Conservation (phyloP, 2,888 invertebrate genomes). For the Hydrotaea diabolus region DNA sequence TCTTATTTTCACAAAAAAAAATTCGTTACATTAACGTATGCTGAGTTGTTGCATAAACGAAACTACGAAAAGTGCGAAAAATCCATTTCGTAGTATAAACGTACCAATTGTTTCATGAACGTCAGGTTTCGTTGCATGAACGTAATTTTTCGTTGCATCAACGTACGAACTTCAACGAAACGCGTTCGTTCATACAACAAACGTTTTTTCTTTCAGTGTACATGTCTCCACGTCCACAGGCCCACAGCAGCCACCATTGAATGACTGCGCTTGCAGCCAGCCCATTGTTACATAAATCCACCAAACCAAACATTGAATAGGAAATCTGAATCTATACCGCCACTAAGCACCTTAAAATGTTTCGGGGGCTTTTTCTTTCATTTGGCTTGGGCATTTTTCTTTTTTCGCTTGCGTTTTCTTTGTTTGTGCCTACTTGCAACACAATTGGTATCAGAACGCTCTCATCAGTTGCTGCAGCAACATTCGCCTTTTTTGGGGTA, state of each 20-base stretch:
- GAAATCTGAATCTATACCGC: slow-evolving; percentile 34
- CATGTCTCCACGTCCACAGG: background rate
- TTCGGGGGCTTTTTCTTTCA: slow-evolving; percentile 9
- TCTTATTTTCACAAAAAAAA: no score
- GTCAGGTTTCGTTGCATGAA: no score
- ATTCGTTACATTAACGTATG: no score
- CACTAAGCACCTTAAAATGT: slow-evolving; percentile 6
- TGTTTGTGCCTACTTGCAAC: no score
- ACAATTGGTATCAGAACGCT: slow-evolving; percentile 5
- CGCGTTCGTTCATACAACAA: no score
- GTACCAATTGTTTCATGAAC: no score
- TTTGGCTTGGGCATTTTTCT: background rate
- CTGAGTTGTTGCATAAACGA: no score
- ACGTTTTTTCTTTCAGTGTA: no score
- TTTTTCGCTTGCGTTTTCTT: background rate
- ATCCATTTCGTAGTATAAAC: no score
- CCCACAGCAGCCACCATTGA: background rate
- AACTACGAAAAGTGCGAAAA: no score
- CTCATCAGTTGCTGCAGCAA: slow-evolving; percentile 1
- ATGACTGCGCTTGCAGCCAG: background rate
- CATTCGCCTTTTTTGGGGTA: slow-evolving; percentile 1
- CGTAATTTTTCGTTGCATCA: no score
- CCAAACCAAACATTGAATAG: slow-evolving; percentile 38
- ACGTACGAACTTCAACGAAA: no score
- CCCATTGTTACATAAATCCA: slow-evolving; percentile 62